Evolutionary conservation across 2,113 vertebrate species (phyloP).

Genomic region (Mirza zaza): DNA sequence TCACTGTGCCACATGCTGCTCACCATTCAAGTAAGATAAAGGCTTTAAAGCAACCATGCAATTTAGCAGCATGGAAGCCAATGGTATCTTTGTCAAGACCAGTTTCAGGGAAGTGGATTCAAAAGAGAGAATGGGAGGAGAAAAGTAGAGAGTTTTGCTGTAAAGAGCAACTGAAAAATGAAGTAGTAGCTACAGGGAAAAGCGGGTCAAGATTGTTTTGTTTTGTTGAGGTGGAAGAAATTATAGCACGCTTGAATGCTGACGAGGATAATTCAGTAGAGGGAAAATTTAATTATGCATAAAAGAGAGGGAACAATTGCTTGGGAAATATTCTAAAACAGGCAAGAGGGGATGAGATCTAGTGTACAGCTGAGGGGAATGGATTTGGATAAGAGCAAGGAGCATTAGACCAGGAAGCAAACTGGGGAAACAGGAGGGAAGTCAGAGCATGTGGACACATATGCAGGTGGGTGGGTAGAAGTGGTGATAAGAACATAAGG

Average conservation of each 20-base stretch:
- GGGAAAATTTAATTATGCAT: background rate
- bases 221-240: slow-evolving; percentile 29
- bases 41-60: background rate
- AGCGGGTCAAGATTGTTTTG: slow-evolving; percentile 15
- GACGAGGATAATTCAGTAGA: background rate
- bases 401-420: background rate
- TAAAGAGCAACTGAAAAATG: background rate
- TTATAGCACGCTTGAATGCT: background rate
- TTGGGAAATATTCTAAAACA: background rate
- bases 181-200: background rate
- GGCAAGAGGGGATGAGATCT: background rate
- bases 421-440: background rate
- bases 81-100: background rate
- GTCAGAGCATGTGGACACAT: background rate
- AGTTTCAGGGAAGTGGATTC: background rate
- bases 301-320: slow-evolving; percentile 16
- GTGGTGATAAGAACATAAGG: background rate
- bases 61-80: background rate
- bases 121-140: background rate
- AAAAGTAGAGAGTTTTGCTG: background rate
- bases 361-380: background rate
- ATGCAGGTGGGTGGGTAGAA: background rate
- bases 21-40: background rate
- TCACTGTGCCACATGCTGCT: background rate
- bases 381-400: background rate